Evolutionary conservation across 2,113 vertebrate genomes (phyloP), one percentile per base, ranked within the genome.

Genomic region (Melanostigma gelatinosum): DNA sequence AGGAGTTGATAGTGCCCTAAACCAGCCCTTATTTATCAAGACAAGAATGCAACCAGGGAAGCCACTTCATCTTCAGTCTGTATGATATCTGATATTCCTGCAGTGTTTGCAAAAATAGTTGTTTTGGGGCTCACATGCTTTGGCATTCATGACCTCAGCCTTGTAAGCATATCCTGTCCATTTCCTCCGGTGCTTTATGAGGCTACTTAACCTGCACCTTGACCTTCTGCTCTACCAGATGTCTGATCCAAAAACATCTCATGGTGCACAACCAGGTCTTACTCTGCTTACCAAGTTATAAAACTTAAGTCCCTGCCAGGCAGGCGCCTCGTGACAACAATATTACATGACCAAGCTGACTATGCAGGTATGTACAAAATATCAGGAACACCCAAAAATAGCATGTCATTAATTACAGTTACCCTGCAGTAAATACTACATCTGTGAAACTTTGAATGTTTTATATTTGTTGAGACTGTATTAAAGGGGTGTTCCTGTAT

Each of bases 191-290:
- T 74, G 72, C 85, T 91, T 92, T 89, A 86, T 79, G 58, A 87
- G 69, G 64, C 79, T 83, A 72, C 75, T 90, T 88, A 86, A 92
- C 73, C 46, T 68, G 16, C 38, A 54, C 63, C 72, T 52, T 82
- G 69, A 89, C 83, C 75, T 87, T 87, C 77, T 84, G 81, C 85
- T 75, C 22, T 46, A 78, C 69, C 85, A 91, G 82, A 91, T 92
- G 87, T 87, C 91, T 55, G 82, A 58, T 83, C 82, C 70, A 32
- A 89, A 91, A 83, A 79, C 64, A 83, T 77, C 90, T 81, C 62
- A 24, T 8, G 20, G 20, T 75, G 32, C 68, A 76, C 65, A 16
- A 75, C 40, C 38, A 62, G 66, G 77, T 75, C 72, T 75, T 79
- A 75, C 20, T 66, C 6, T 82, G 81, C 88, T 89, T 80, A 83